These are phyloP conservation scores for Andrena trimmerana DNA, from an alignment of 2,888 invertebrate genomes.

Conservation along the genomic window DNA sequence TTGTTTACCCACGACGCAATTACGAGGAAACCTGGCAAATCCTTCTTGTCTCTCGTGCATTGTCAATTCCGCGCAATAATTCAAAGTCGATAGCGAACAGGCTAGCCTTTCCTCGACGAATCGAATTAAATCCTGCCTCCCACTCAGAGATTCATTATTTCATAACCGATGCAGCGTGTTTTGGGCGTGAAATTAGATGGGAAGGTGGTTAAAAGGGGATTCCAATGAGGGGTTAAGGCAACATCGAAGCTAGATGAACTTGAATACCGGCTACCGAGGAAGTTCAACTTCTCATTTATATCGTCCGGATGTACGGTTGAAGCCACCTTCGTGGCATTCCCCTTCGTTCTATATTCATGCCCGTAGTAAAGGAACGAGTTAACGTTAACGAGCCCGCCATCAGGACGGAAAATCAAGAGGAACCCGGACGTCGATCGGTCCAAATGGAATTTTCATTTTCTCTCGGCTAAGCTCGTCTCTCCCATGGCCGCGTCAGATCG, in stretches of 20 bases:
- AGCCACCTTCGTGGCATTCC: constrained; percentile 73
- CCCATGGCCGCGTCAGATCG: not conserved
- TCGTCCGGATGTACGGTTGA: constrained; percentile 76
- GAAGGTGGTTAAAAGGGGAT: not conserved
- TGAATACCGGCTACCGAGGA: constrained; percentile 59
- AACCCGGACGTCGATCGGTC: constrained; percentile 44
- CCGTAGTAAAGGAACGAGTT: constrained; percentile 69
- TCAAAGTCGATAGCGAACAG: no score
- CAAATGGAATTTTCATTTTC: constrained; percentile 39
- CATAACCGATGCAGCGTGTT: no score
- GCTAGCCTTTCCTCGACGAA: no score
- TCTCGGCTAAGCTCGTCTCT: not conserved
- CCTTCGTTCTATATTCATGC: constrained; percentile 75
- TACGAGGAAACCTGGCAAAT: not conserved
- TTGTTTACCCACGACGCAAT: not conserved
- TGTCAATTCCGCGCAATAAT: no score
- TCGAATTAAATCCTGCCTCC: no score
- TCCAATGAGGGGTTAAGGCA: constrained; percentile 18
- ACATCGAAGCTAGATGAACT: constrained; percentile 49
- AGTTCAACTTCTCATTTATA: constrained; percentile 73
- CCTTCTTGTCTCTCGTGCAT: no score
- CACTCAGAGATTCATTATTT: no score
- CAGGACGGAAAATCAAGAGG: constrained; percentile 60
- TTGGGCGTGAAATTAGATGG: no score
- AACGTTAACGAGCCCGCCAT: constrained; percentile 67